Evolutionary conservation across 2,113 vertebrate species (phyloP), one percentile per base, ranked within the genome.

Genomic region (Octodon degus): DNA sequence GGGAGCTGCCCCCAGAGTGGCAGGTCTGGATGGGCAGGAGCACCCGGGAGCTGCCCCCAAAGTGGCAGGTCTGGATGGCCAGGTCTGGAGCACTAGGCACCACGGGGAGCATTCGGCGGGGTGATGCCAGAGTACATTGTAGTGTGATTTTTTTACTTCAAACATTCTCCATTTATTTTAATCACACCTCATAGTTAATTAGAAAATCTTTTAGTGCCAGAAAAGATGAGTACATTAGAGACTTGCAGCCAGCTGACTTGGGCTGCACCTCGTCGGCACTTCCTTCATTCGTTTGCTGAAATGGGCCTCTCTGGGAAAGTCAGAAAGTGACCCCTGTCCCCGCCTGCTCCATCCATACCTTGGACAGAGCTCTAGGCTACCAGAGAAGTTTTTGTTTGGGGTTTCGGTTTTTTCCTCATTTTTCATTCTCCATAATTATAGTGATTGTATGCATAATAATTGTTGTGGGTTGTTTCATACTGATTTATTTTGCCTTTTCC

Each of bases 391-490:
- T 47, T 60, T 43, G 20, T 7, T 24, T 0, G 25, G 50, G 63
- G 2, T 67, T 68, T 67, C 32, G 14, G 22, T 13, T 70, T 89
- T 53, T 63, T 11, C 24, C 17, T 34, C 11, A 40, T 70, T 96
- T 93, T 89, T 67, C 90, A 34, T 30, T 85, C 53, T 77, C 97
- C 14, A 47, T 85, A 88, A 58, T 94, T 94, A 43, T 82, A 87
- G 37, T 68, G 55, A 40, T 60, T 89, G 62, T 16, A 62, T 50
- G 6, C 55, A 80, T 55, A 55, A 79, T 91, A 80, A 88, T 94
- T 76, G 9, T 60, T 85, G 37, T 81, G n/a, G 80, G 47, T 85
- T 94, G 43, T 68, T 96, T 96, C 32, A 87, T 43, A 63, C 32
- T 83, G 53, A 68, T 93, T 96, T 86, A 88, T 87, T 55, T 95